Evolutionary conservation across 2,113 vertebrate genomes (phyloP).

Genomic region (Gadus macrocephalus): DNA sequence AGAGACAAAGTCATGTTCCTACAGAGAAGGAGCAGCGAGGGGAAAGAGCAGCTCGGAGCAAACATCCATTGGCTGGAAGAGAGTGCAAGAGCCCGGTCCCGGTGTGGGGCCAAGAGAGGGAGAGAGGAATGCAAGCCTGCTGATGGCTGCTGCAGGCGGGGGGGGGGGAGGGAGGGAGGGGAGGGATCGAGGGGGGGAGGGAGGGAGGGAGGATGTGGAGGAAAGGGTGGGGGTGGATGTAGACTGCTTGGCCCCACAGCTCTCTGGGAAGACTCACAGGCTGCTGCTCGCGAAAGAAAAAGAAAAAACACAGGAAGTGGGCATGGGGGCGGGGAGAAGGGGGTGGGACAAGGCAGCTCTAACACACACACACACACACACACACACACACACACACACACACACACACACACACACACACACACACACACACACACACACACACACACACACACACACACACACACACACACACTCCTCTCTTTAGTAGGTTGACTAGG

Average conservation of each 20-base stretch:
- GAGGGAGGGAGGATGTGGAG: slow-evolving; percentile 54
- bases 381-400: slow-evolving; percentile 36
- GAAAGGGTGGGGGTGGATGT: slow-evolving; percentile 50
- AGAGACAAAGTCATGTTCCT: background rate
- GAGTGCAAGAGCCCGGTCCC: slow-evolving; percentile 23
- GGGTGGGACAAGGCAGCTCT: slow-evolving; percentile 58
- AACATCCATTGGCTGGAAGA: background rate
- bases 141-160: slow-evolving; percentile 68
- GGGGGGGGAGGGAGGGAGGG: slow-evolving; percentile 53
- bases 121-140: slow-evolving; percentile 66
- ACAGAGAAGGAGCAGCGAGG: background rate
- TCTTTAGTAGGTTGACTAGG: slow-evolving; percentile 60
- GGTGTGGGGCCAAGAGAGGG: slow-evolving; percentile 66
- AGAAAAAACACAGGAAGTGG: slow-evolving; percentile 73
- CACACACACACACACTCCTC: slow-evolving; percentile 37
- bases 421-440: slow-evolving; percentile 11
- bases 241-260: slow-evolving; percentile 74
- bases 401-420: slow-evolving; percentile 39
- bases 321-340: slow-evolving; percentile 63
- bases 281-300: slow-evolving; percentile 60
- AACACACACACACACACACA: slow-evolving; percentile 21
- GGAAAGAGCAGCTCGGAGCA: background rate
- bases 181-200: slow-evolving; percentile 45
- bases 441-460: slow-evolving; percentile 36
- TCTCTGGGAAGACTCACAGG: slow-evolving; percentile 68